These are phyloP conservation scores for Sarcoramphus papa DNA, from an alignment of 2,797 vertebrate species.

Conservation along the genomic window DNA sequence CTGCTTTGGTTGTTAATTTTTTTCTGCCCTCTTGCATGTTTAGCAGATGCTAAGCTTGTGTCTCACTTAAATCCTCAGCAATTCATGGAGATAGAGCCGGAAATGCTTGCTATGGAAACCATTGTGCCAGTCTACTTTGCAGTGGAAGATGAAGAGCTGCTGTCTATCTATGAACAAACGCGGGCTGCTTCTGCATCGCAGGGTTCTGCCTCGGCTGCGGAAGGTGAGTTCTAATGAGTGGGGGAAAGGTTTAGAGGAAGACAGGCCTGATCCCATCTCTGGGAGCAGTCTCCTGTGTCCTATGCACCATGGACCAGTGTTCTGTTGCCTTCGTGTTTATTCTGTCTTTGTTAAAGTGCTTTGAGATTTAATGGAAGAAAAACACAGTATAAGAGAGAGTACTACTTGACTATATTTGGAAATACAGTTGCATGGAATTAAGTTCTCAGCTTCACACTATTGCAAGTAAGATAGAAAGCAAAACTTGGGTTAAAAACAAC, in stretches of 20 bases:
- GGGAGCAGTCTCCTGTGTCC: neutral
- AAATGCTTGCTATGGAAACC: conserved; percentile 96
- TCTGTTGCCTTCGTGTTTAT: neutral
- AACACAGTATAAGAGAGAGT: neutral
- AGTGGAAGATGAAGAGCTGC: conserved; percentile 91
- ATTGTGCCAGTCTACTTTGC: conserved; percentile 96
- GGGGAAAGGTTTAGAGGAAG: neutral
- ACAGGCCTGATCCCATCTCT: neutral
- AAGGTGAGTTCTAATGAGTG: conserved; percentile 76
- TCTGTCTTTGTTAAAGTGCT: neutral
- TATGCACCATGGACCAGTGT: neutral
- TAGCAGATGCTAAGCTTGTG: neutral
- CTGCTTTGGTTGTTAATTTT: neutral
- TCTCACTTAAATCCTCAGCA: conserved; percentile 75
- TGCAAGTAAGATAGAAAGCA: neutral
- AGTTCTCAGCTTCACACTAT: neutral
- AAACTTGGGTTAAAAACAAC: neutral
- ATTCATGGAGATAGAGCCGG: conserved; percentile 98
- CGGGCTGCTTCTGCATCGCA: conserved; percentile 90
- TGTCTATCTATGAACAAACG: conserved; percentile 95
- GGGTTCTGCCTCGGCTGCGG: conserved; percentile 89
- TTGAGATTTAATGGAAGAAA: neutral
- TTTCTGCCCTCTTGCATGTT: neutral
- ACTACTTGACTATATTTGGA: neutral
- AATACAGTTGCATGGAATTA: neutral